These are phyloP conservation scores for Oostethus manadensis DNA, from an alignment of 2,113 vertebrate genomes.

Conservation along the genomic window DNA sequence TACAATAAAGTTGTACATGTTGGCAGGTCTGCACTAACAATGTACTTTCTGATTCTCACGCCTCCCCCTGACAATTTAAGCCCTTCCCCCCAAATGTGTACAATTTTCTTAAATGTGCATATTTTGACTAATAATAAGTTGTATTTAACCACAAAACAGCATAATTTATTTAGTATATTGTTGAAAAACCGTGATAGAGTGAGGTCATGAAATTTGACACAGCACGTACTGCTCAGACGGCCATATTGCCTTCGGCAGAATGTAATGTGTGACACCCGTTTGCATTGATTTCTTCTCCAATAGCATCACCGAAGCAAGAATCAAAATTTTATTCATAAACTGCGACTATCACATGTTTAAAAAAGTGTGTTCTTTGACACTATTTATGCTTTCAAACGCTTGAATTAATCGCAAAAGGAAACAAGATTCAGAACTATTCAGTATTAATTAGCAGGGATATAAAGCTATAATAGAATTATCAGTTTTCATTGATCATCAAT, in stretches of 20 bases:
- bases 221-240: conserved; percentile 23
- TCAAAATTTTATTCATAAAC: conserved; percentile 28
- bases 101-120: too few species aligned
- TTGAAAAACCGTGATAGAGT: too few species aligned
- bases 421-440: conserved; percentile 42
- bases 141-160: too few species aligned
- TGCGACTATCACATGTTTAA: background rate
- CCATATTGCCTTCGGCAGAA: conserved; percentile 52
- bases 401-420: conserved; percentile 34
- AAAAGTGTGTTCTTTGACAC: background rate
- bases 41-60: too few species aligned
- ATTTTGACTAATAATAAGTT: too few species aligned
- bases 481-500: conserved; percentile 56
- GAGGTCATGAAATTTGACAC: too few species aligned
- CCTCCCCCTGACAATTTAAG: too few species aligned
- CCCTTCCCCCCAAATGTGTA: too few species aligned
- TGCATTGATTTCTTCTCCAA: conserved; percentile 51
- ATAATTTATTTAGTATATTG: too few species aligned
- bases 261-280: conserved; percentile 54
- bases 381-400: background rate
- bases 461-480: conserved; percentile 50
- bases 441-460: conserved; percentile 42
- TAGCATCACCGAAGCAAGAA: conserved; percentile 48
- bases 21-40: too few species aligned
- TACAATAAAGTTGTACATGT: too few species aligned